Base-by-base conservation (phyloP, 2,888 invertebrate species). In the Volucella zonaria region DNA sequence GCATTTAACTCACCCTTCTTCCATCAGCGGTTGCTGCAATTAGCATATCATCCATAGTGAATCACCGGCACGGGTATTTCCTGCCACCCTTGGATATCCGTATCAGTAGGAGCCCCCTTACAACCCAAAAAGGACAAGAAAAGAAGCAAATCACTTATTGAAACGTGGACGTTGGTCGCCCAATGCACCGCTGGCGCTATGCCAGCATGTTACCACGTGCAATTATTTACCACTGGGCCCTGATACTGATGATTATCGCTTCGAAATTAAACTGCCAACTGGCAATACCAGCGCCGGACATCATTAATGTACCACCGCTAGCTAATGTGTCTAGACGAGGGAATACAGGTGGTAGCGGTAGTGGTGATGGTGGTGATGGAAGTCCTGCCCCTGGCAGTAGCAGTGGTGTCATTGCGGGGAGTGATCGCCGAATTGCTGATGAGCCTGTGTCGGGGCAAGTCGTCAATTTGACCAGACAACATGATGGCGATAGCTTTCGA, bases 391-490 rank as follows among this genome's bases (percentile, higher is more conserved):
- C 4, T 15, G 56, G 42, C 11, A 9, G 54, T 12, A 10, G 54
- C 64, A 12, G 56, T 49, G 64, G 81, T 49, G 52, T 58, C 31
- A 23, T 68, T 47, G 61, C 75, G 59, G 61, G 67, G 8, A 59
- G 61, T 45, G 68, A 77, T 45, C 58, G 73, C 71, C 88, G 90
- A 88, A 87, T 91, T 87, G 90, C 90, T 86, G 89, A 89, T 87
- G 88, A 90, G 86, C 89, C 90, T 70, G 89, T 89, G 70, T 87
- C 89, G 78, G 89, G 89, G 56, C 90, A 89, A 87, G 87, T 90
- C 88, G 89, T 91, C 85, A 92, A 92, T 90, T 89, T 92, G 89
- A 92, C 92, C 56, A 89, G 92, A 87, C 91, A 92, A 87, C 91
- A 92, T 89, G 91, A 91, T 86, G 92, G 92, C 75, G 92, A 92